These are phyloP conservation scores for Geococcyx californianus DNA, from an alignment of 2,113 vertebrate species.

Conservation along the genomic window DNA sequence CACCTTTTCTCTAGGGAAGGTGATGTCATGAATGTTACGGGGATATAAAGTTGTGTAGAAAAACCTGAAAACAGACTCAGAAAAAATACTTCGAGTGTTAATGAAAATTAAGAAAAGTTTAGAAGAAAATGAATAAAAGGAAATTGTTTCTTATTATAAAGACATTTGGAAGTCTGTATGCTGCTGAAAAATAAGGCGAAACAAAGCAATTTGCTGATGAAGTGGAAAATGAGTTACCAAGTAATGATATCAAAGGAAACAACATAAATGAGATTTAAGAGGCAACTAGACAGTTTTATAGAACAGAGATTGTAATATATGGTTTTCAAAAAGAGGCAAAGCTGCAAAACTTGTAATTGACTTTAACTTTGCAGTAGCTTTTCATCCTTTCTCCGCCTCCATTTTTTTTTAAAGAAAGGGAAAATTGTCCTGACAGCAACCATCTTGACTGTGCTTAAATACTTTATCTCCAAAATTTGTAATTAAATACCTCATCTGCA, in stretches of 20 bases:
- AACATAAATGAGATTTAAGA: constrained; percentile 51
- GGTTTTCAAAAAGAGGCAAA: neutral
- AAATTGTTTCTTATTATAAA: neutral
- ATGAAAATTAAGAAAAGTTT: neutral
- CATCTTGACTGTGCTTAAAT: neutral
- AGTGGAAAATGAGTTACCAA: constrained; percentile 42
- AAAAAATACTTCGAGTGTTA: neutral
- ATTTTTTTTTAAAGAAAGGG: neutral
- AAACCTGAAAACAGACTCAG: neutral
- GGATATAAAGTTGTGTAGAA: neutral
- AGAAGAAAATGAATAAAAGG: neutral
- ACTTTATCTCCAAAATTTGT: neutral
- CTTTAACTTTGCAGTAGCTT: constrained; percentile 18
- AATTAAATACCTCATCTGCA: neutral
- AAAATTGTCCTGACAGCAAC: neutral
- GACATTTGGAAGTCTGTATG: neutral
- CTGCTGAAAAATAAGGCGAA: constrained; percentile 5
- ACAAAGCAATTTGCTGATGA: constrained; percentile 33
- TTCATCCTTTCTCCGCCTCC: neutral
- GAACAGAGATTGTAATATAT: constrained; percentile 16
- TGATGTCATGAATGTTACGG: neutral
- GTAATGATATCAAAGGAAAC: constrained; percentile 29
- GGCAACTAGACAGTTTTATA: constrained; percentile 44
- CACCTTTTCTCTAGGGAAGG: neutral
- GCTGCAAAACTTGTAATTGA: neutral